Conservation (phyloP, 2,113 vertebrate genomes). For the Archilochus colubris region DNA sequence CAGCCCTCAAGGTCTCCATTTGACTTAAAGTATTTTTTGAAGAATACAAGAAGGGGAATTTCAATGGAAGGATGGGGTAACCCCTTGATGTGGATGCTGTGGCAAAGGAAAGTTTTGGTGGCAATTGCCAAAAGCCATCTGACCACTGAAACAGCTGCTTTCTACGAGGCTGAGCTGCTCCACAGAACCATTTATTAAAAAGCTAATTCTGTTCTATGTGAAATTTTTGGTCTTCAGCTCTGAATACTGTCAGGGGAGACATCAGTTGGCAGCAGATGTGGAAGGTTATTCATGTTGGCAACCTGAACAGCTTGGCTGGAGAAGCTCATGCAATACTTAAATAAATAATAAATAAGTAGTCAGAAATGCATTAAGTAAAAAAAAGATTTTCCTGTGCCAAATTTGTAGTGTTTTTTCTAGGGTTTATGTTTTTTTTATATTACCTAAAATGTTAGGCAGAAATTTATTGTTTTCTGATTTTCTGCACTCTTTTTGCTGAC, state of each 20-base stretch:
- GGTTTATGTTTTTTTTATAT: background rate
- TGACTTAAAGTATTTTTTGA: background rate
- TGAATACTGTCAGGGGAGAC: background rate
- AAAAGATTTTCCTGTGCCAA: background rate
- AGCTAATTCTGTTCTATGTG: slow-evolving; percentile 3
- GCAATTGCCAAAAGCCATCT: background rate
- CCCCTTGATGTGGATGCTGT: background rate
- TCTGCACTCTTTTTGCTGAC: background rate
- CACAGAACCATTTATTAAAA: slow-evolving; percentile 16
- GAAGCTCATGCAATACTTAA: background rate
- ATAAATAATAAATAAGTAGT: background rate
- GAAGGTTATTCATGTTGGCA: slow-evolving; percentile 45
- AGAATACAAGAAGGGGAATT: background rate
- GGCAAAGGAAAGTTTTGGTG: background rate
- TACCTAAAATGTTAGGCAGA: background rate
- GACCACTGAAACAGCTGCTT: background rate
- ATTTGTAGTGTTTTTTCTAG: background rate
- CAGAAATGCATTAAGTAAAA: slow-evolving; percentile 14
- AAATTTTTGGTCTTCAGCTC: slow-evolving; percentile 37
- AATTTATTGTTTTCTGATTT: background rate
- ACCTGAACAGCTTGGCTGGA: slow-evolving; percentile 16
- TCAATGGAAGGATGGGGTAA: background rate
- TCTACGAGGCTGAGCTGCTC: background rate
- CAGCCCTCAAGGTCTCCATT: background rate
- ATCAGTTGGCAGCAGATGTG: slow-evolving; percentile 57